Evolutionary conservation across 2,113 vertebrate species (phyloP).

Genomic region (Numenius arquata): DNA sequence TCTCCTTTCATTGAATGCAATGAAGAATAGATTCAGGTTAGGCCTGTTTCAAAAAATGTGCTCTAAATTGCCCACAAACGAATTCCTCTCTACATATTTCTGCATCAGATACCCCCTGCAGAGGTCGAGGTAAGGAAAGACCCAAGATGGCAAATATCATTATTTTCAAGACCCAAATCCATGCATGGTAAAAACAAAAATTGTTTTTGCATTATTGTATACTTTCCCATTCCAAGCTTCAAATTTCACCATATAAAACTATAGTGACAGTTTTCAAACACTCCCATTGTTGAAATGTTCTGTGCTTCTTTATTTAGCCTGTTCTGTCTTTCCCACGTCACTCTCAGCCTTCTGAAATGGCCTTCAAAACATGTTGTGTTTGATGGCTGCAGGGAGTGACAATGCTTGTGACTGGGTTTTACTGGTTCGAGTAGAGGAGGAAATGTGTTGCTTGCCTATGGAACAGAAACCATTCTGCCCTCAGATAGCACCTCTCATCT

Average conservation of each 20-base stretch:
- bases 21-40: constrained; percentile 4
- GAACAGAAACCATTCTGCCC: background rate
- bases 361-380: background rate
- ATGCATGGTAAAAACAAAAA: background rate
- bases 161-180: background rate
- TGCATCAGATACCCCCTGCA: background rate
- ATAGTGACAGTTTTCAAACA: background rate
- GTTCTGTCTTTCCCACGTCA: background rate
- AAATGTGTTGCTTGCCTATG: background rate
- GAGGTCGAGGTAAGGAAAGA: background rate
- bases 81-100: background rate
- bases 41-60: background rate
- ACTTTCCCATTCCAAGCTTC: background rate
- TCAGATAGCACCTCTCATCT: background rate
- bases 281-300: background rate
- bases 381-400: background rate
- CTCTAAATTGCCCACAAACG: background rate
- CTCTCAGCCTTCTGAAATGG: background rate
- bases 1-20: background rate
- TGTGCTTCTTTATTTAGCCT: background rate
- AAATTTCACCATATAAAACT: background rate
- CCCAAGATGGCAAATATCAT: background rate
- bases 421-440: background rate
- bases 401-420: background rate
- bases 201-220: background rate